Percentiles rank a stretch among this genome's conserved stretches.
Evolutionary conservation across 1,140 invertebrate genomes (phyloP).

Genomic region (Linepithema humile): DNA sequence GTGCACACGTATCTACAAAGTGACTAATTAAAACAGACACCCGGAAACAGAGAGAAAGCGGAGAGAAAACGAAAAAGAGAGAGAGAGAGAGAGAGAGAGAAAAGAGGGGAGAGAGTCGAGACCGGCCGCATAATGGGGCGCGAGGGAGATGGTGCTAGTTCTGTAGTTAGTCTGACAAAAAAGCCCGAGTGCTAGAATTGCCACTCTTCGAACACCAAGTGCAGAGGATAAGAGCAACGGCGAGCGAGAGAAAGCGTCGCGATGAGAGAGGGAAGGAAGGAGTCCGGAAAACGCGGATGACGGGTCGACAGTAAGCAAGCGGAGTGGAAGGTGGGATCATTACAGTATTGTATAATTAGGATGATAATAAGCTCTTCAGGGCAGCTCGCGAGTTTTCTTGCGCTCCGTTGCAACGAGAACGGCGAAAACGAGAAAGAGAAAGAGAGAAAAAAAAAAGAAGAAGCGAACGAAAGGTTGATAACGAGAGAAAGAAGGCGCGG

Average conservation of each 20-base stretch:
- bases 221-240: slow-evolving; percentile 76
- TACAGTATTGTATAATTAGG: slow-evolving; percentile 84
- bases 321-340: slow-evolving; percentile 72
- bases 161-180: slow-evolving; percentile 79
- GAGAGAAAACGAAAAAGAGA: slow-evolving; percentile 24
- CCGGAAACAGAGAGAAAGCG: slow-evolving; percentile 76
- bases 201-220: slow-evolving; percentile 83
- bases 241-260: slow-evolving; percentile 60
- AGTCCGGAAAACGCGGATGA: slow-evolving; percentile 45
- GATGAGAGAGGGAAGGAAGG: slow-evolving; percentile 49
- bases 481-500: slow-evolving; percentile 64
- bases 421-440: not conserved
- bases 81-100: slow-evolving; percentile 22
- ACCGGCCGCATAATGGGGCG: slow-evolving; percentile 74
- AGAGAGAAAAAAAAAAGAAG: not conserved
- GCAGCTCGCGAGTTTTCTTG: slow-evolving; percentile 77
- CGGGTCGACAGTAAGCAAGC: slow-evolving; percentile 45
- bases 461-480: slow-evolving; percentile 8
- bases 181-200: slow-evolving; percentile 83
- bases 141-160: slow-evolving; percentile 73
- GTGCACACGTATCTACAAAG: slow-evolving; percentile 77
- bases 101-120: slow-evolving; percentile 53
- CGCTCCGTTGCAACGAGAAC: slow-evolving; percentile 69
- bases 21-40: slow-evolving; percentile 85
- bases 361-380: slow-evolving; percentile 82